Base-by-base conservation (phyloP, 2,113 vertebrate species). In the Upupa epops region DNA sequence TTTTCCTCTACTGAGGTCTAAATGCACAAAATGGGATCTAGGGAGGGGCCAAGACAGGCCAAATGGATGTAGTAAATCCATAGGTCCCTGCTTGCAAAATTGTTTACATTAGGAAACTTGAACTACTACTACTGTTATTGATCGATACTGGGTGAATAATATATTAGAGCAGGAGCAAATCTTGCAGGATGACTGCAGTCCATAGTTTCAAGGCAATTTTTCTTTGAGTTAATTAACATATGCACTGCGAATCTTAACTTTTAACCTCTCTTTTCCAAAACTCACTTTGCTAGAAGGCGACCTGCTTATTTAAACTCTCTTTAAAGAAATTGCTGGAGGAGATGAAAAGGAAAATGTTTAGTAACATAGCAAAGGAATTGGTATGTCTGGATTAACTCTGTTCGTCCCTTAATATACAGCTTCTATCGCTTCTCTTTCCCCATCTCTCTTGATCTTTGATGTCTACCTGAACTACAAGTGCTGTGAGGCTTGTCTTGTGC, bases 1-100 rank as follows among this genome's bases (percentile, higher is more conserved):
- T 90, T 92, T 95, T 88, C 28, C 54, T 81, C 36, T 34, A 12
- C 1, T 72, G 74, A 79, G 22, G 18, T 81, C 49, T 66, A 90
- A 89, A 71, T 64, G 59, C 26, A 83, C 32, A 83, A 84, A 93
- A 48, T 5, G 26, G 17, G 63, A n/a, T 51, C 54, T 56, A 70
- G 22, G 45, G 15, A 83, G 19, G 14, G n/a, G n/a, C 79, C 22
- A 91, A 46, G 64, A 59, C 51, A 24, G 37, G 24, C 45, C 66
- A 83, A 71, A 80, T 18, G 28, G 11, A 40, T 72, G 1, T 36
- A 72, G 75, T 36, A 58, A 82, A 75, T 26, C 8, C 6, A 2
- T 22, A 54, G 18, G 13, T 36, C 13, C 18, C 51, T 70, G 51
- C 55, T 73, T 87, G 28, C 55, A 69, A 76, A 42, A 68, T 82